Evolutionary conservation across 2,797 vertebrate species (phyloP).

Genomic region (Cynopterus sphinx): DNA sequence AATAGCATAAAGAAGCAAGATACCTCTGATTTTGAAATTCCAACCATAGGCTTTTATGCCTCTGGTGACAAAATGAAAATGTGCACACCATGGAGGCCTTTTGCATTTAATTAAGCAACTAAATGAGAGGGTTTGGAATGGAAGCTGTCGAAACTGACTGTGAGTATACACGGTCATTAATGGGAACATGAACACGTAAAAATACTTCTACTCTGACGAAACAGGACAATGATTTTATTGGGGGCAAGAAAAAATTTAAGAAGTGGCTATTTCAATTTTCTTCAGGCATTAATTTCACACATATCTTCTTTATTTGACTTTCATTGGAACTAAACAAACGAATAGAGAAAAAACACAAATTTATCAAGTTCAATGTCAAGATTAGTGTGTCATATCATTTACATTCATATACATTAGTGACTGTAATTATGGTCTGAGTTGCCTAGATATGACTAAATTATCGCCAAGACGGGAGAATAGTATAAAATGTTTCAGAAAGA

Average conservation of each 20-base stretch:
- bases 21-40: background rate
- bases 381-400: background rate
- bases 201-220: conserved; percentile 12
- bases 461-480: background rate
- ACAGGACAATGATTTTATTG: background rate
- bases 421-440: background rate
- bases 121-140: background rate
- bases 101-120: background rate
- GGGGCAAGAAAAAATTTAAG: background rate
- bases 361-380: background rate
- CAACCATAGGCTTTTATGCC: background rate
- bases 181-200: background rate
- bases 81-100: background rate
- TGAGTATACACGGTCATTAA: background rate
- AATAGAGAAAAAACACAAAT: background rate
- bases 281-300: background rate
- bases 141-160: background rate
- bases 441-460: background rate
- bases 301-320: background rate
- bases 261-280: background rate
- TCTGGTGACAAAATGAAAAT: background rate
- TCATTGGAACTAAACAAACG: background rate
- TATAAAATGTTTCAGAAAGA: background rate
- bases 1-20: background rate
- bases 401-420: fast-evolving